Evolutionary conservation across 1,140 invertebrate species (phyloP), one percentile per base, ranked within the genome.

Genomic region (Drosophila chauvacae): DNA sequence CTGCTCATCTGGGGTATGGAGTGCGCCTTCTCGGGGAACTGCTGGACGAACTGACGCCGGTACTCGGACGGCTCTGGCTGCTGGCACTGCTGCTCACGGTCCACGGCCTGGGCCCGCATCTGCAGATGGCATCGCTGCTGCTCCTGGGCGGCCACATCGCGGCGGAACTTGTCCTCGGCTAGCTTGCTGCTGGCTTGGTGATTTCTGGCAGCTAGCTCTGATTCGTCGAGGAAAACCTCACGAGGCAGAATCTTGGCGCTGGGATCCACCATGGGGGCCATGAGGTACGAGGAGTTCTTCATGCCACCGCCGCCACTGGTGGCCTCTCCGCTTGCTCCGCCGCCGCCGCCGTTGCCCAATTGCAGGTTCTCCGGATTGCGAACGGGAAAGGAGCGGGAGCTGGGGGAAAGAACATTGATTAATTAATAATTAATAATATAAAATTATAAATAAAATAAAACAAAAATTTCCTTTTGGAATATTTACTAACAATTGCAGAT

Each of bases 1-100:
- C 91, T 84, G 61, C 82, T 91, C 55, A 92, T 84, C 73, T 92
- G 91, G 2, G 91, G 91, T 63, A 92, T 92, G 10, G 91, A 92
- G 37, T 91, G 82, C 13, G 91, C 92, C 72, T 91, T 92, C 62
- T 92, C 91, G 30, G 87, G 82, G 44, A 82, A 91, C 50, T 88
- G 86, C 57, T 88, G 77, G 7, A 92, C 80, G 55, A 74, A 92
- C 70, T 92, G 90, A 1, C 83, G 80, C 47, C 77, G 83, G 53
- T 92, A 92, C 45, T 92, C 91, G 10, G 91, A 92, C 2, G 91
- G 91, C 9, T 77, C 53, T 3, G 79, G 56, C 42, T 78, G 53
- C 41, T 82, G 72, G 0, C 59, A 39, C 35, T 80, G 63, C 18
- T 75, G 61, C 20, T 81, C 80, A 2, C 70, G 61, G 1, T 77